Evolutionary conservation across 1,140 invertebrate species (phyloP).

Genomic region (Eurytemora carolleeae): DNA sequence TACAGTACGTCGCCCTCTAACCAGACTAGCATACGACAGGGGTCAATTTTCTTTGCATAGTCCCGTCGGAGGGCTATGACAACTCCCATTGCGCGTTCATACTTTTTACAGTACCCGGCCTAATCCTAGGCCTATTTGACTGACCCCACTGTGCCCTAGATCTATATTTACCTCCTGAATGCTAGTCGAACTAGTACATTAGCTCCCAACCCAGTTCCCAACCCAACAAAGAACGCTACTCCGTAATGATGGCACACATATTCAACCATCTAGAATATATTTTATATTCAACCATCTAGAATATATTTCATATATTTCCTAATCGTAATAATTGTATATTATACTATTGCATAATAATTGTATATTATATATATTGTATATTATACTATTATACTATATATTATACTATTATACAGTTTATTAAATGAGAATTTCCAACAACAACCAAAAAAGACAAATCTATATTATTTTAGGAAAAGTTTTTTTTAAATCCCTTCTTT

Average conservation of each 20-base stretch:
- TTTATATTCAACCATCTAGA: constrained; percentile 49
- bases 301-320: constrained; percentile 55
- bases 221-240: constrained; percentile 75
- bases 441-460: no score
- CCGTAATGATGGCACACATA: constrained; percentile 72
- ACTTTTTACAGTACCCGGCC: not conserved
- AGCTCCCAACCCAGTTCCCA: constrained; percentile 88
- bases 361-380: no score
- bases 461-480: no score
- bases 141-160: not conserved
- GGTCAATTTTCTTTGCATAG: not conserved
- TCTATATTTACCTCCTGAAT: constrained; percentile 26
- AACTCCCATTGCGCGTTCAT: not conserved
- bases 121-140: no score
- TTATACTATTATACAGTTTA: no score
- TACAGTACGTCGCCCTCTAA: constrained; percentile 90
- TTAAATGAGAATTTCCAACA: no score
- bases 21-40: constrained; percentile 53
- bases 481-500: no score
- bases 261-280: constrained; percentile 45
- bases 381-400: no score
- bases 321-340: constrained; percentile 39
- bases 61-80: no score
- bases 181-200: constrained; percentile 89
- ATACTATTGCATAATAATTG: constrained; percentile 42